Evolutionary conservation across 2,113 vertebrate species (phyloP).

Genomic region (Sminthopsis crassicaudata): DNA sequence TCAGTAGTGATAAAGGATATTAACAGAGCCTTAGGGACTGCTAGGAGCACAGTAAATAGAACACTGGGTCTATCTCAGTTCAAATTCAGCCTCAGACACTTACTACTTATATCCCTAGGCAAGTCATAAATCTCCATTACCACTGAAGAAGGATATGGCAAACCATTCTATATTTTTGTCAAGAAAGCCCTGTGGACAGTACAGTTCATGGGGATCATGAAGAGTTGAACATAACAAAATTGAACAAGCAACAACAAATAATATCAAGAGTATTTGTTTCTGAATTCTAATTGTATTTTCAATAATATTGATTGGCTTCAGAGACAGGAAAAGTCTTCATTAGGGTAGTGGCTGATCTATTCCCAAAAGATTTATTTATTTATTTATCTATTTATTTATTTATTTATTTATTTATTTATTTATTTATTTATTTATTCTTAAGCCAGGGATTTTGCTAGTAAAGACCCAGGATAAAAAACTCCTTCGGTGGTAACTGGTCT

Average conservation of each 20-base stretch:
- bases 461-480: background rate
- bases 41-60: no score
- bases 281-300: background rate
- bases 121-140: no score
- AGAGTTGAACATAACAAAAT: no score
- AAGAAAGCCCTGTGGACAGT: no score
- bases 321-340: background rate
- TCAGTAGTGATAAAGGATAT: background rate
- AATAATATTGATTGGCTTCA: background rate
- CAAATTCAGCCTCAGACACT: no score
- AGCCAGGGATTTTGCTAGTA: background rate
- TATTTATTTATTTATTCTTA: background rate
- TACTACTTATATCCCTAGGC: no score
- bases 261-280: background rate
- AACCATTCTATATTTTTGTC: no score
- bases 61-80: no score
- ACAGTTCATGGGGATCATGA: no score
- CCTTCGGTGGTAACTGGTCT: background rate
- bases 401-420: background rate
- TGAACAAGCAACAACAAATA: no score
- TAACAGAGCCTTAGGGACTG: background rate
- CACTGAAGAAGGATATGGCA: no score
- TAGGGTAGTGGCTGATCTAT: background rate
- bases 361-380: background rate
- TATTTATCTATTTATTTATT: background rate